phyloP scores from a whole-genome alignment of 2,888 invertebrate genomes.

The Athalia rosae region DNA sequence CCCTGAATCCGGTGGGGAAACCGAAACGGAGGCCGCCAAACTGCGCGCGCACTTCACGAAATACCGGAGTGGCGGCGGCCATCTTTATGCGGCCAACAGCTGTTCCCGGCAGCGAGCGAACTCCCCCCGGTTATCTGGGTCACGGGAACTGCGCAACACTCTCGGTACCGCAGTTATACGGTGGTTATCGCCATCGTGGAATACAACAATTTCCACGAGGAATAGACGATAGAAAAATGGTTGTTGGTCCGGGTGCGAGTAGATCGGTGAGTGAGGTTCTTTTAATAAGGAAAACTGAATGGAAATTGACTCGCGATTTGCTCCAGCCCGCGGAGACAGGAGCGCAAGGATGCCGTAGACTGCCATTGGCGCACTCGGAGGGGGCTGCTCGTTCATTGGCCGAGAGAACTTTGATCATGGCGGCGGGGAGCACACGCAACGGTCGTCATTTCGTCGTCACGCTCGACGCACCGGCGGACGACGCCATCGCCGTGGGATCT shows the following conservation, averaged over 20 bases:
- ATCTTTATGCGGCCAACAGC: constrained; percentile 71
- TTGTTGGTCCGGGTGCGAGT: neutral
- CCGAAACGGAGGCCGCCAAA: constrained; percentile 68
- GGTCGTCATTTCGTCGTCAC: constrained; percentile 35
- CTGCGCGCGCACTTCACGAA: constrained; percentile 68
- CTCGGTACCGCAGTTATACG: neutral
- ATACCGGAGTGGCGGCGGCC: constrained; percentile 68
- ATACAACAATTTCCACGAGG: neutral
- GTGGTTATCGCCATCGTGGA: neutral
- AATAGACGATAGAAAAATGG: neutral
- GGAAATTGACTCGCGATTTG: constrained; percentile 21
- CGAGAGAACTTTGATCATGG: constrained; percentile 12
- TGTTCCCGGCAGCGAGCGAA: constrained; percentile 72
- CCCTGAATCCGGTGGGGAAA: constrained; percentile 66
- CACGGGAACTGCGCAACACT: constrained; percentile 72
- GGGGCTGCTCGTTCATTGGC: constrained; percentile 32
- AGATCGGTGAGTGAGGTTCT: neutral
- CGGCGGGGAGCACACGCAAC: constrained; percentile 34
- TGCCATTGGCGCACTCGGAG: constrained; percentile 23
- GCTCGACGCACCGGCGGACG: constrained; percentile 8
- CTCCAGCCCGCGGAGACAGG: constrained; percentile 21
- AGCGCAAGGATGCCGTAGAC: constrained; percentile 4
- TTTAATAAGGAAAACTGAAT: neutral
- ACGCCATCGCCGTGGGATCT: neutral
- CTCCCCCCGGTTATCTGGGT: constrained; percentile 72